A percentile compares a stretch with the other conserved stretches of the same genome.
Conservation (phyloP, 2,113 vertebrate species). For the Ochotona curzoniae region DNA sequence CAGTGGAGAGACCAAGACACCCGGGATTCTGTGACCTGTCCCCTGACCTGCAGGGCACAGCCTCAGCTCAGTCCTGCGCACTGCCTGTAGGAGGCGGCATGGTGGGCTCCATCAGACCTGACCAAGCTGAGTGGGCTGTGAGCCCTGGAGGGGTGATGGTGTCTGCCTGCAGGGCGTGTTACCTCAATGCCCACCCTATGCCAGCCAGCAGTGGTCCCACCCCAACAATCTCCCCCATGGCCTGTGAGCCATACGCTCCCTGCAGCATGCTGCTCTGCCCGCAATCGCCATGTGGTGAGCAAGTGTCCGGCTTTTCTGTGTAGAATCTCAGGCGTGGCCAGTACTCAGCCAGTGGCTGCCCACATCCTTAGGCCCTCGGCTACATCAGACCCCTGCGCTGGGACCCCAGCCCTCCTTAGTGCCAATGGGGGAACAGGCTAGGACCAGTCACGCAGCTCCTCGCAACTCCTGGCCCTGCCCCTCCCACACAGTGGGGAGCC, state of each 20-base stretch:
- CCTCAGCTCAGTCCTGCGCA: no score
- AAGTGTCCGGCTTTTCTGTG: no score
- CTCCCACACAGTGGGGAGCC: rapidly evolving
- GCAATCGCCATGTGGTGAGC: no score
- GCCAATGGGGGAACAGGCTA: rapidly evolving
- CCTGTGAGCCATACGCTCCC: no score
- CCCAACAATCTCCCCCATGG: no score
- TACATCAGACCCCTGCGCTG: neutral
- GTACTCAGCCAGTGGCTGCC: no score
- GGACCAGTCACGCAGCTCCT: rapidly evolving
- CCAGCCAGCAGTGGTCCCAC: rapidly evolving
- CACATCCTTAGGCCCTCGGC: neutral
- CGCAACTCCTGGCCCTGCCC: neutral
- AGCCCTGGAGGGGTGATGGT: neutral
- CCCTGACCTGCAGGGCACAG: no score
- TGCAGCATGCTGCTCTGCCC: no score
- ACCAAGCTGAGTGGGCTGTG: no score
- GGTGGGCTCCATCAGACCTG: neutral
- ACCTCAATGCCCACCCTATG: neutral
- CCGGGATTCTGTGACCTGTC: no score
- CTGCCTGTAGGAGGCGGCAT: neutral
- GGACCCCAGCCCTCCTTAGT: neutral
- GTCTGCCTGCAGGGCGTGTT: neutral
- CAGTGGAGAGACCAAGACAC: no score
- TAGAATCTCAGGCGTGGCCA: no score